Base-by-base conservation (phyloP, 2,888 invertebrate genomes). In the Dione juno region DNA sequence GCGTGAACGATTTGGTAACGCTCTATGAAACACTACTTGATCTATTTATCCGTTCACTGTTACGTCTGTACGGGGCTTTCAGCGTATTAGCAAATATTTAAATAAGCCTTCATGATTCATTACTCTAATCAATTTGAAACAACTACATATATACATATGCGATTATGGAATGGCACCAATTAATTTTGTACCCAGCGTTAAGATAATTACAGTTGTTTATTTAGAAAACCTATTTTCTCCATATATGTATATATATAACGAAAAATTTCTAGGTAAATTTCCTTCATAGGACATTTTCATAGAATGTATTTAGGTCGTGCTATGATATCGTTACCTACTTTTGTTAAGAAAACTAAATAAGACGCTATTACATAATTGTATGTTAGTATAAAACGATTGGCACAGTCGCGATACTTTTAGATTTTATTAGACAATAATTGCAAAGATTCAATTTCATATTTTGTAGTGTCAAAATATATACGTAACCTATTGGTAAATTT, bases 1-100 rank as follows among this genome's bases (percentile, higher is more conserved):
- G 87, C 87, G 82, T 85, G 77, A 80, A 83, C 80, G 79, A 79
- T 83, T 80, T 80, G 82, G 74, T 77, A 81, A 80, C 80, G 86
- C 79, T 79, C 79, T 77, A 79, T 78, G 72, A 75, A 82, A 78
- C 80, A 81, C 72, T 76, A 77, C 80, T 81, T 84, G 86, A 77
- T 84, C 86, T 79, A 86, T 81, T 79, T 83, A 82, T 77, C 77
- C 82, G 80, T 73, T 78, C 79, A 83, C 79, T 85, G 86, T 82
- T 82, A 80, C 82, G 77, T 77, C 66, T 74, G 78, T 67, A 76
- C 73, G 72, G 75, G 71, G 68, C 63, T 75, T 69, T 71, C 64
- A 52, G 61, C 41, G 67, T 66, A 70, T 67, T 68, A 61, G 68
- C 70, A 35, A 73, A 73, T 70, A 73, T 66, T 16, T 37, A 54